Base-by-base conservation (phyloP, 2,113 vertebrate species). In the Plotosus lineatus region DNA sequence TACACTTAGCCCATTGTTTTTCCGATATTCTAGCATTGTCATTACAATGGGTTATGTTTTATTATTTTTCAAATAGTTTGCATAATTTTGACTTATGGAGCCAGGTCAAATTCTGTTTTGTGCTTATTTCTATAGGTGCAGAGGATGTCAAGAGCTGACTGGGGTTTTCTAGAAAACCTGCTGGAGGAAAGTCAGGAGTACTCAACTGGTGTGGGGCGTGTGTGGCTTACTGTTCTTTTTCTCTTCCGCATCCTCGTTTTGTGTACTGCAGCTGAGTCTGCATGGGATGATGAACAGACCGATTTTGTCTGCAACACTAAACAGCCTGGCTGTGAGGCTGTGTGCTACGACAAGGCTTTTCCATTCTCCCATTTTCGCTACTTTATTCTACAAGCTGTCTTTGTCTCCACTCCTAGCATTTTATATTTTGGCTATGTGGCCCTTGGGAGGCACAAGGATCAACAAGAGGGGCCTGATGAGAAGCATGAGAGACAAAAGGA, bases 321-420 rank as follows among this genome's bases (percentile, higher is more conserved):
- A 28, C 96, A 99, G 88, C 98, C 98, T 0, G 98, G 98, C 83
- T 99, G 97, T 86, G 92, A 94, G 53, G 90, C 95, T 0, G 96
- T 96, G 77, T 99, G 97, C 90, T 99, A 98, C 0, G 97, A 99
- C 89, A 93, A 91, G 84, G 96, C 96, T 69, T 99, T 99, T 89
- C 98, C 98, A 83, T 96, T 99, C 88, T 99, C 98, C 74, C 98
- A 99, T 88, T 95, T 98, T 85, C 97, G 97, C 74, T 98, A 96
- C 92, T 99, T 97, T 89, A 95, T 99, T 83, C 94, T 99, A n/a
- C 98, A 99, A 83, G 94, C 99, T 87, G 95, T 99, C 86, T 96
- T 99, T 0, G 97, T 98, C 89, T 98, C 97, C 85, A 97, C 98
- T 0, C 98, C 97, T 0, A 98, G 95, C 56, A 91, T 99, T 71